Evolutionary conservation across 2,888 invertebrate species (phyloP).

Genomic region (Nezara viridula): DNA sequence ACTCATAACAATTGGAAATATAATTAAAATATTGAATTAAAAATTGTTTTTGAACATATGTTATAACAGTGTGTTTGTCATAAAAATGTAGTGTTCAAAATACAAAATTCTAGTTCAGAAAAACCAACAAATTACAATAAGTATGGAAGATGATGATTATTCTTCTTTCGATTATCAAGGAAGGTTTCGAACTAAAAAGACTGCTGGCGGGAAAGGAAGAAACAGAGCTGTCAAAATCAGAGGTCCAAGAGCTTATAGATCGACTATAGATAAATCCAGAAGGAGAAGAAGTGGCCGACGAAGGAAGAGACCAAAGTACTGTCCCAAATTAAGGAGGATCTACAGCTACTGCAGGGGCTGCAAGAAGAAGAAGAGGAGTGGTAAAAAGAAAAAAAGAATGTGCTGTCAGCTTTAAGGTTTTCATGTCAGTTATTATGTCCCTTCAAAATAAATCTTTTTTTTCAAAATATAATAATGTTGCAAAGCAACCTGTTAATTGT

Average conservation of each 20-base stretch:
- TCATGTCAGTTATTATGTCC: neutral
- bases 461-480: no score
- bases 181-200: neutral
- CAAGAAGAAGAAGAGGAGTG: neutral
- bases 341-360: conserved; percentile 7
- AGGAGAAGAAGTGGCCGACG: neutral
- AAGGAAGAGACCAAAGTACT: neutral
- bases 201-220: neutral
- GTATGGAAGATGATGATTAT: neutral
- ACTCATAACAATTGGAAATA: neutral
- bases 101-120: neutral
- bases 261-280: no score
- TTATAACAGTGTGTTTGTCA: neutral
- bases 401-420: neutral
- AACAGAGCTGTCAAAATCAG: neutral
- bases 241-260: neutral
- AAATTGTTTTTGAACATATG: neutral
- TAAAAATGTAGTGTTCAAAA: neutral
- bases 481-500: no score
- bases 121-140: neutral
- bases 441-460: conserved; percentile 16
- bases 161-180: neutral
- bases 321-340: neutral
- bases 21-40: neutral
- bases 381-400: neutral